Evolutionary conservation across 2,888 invertebrate genomes (phyloP), one percentile per base, ranked within the genome.

Genomic region (Gandaritis pyraliata): DNA sequence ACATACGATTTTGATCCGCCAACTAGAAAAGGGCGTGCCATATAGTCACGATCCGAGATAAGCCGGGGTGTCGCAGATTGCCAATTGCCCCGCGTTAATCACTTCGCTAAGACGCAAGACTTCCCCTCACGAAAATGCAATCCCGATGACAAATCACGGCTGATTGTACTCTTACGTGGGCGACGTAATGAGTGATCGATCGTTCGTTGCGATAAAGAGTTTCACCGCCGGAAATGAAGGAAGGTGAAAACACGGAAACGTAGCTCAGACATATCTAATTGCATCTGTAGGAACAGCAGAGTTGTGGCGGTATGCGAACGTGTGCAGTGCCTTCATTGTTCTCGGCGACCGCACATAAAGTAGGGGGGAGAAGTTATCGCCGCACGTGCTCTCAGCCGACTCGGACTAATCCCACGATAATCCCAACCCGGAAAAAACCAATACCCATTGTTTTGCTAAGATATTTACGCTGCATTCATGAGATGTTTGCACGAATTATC

Each of bases 351-450:
- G 51, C 58, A 61, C 67, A 64, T 67, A 64, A 59, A 63, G 55
- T 62, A 64, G 61, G 63, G 61, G 66, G 36, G 29, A 41, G 72
- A 74, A 73, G 72, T 76, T 87, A 88, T 82, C 83, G 78, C 75
- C 75, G 83, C 86, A 83, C 87, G 85, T 85, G 88, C 83, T 76
- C 66, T 69, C 69, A 71, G 69, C 73, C 75, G 72, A 74, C 78
- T 78, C 68, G 51, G 70, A 76, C 76, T 88, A 88, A 90, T 87
- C 86, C 83, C 77, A 77, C 80, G 77, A 75, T 90, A 88, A 90
- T 88, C 89, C n/a, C 86, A 64, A 85, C 84, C 85, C 86, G 87
- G 88, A 88, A 90, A 88, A 86, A 85, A 79, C 81, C 83, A 84
- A 86, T 86, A 85, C 75, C 82, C 83, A 86, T 86, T 89, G 88